Conservation (phyloP, 2,797 vertebrate genomes). For the Chloroceryle inda region DNA sequence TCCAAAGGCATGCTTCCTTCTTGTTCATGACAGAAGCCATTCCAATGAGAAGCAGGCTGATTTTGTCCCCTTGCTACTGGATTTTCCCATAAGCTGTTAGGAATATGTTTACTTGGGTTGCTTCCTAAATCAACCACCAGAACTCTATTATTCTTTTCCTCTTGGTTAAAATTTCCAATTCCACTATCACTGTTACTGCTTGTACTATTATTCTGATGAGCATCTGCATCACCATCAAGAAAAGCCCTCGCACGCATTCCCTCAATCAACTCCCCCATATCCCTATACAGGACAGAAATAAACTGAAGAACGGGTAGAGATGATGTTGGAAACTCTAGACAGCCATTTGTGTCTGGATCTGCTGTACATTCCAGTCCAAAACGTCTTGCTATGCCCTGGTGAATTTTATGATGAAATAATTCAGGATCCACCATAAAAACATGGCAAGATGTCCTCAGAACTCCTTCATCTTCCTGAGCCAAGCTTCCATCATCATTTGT, state of each 20-base stretch:
- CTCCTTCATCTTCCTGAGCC: slow-evolving; percentile 85
- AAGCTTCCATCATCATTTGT: slow-evolving; percentile 85
- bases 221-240: slow-evolving; percentile 88
- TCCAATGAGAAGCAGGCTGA: slow-evolving; percentile 79
- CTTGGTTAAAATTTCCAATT: slow-evolving; percentile 94
- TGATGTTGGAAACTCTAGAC: slow-evolving; percentile 94
- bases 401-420: slow-evolving; percentile 93
- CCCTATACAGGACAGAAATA: slow-evolving; percentile 94
- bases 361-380: slow-evolving; percentile 96
- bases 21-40: slow-evolving; percentile 87
- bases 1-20: slow-evolving; percentile 83
- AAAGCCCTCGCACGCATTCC: slow-evolving; percentile 94
- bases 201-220: slow-evolving; percentile 92
- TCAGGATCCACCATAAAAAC: slow-evolving; percentile 98
- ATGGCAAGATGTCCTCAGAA: slow-evolving; percentile 94
- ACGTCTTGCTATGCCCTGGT: slow-evolving; percentile 89
- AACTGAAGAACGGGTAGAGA: slow-evolving; percentile 96
- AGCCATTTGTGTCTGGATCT: slow-evolving; percentile 94
- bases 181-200: slow-evolving; percentile 99
- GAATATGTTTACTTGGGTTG: slow-evolving; percentile 84
- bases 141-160: slow-evolving; percentile 93
- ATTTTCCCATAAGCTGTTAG: slow-evolving; percentile 87
- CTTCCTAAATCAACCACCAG: slow-evolving; percentile 93
- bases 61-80: slow-evolving; percentile 68
- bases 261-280: slow-evolving; percentile 97